Conservation (phyloP, 2,888 invertebrate genomes). For the Prosapia bicincta region DNA sequence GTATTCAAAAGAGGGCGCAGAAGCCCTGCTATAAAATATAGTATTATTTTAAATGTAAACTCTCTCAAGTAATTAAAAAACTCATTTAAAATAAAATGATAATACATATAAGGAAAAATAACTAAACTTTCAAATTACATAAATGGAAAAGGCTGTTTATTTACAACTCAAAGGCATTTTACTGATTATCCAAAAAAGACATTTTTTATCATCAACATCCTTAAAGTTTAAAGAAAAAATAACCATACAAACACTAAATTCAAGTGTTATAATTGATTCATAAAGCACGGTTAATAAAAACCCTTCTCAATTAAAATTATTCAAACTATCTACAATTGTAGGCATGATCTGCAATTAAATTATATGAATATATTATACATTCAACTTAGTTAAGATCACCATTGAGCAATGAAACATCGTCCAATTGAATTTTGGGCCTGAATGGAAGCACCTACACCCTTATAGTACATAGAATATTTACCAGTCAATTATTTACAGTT, state of each 20-base stretch:
- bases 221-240: conserved; percentile 17
- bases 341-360: conserved; percentile 1
- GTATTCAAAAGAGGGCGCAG: too few species aligned
- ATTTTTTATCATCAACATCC: conserved; percentile 21
- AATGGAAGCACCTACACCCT: conserved; percentile 20
- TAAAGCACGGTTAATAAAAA: neutral
- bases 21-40: too few species aligned
- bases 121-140: conserved; percentile 12
- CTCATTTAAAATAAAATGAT: too few species aligned
- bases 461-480: neutral
- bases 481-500: neutral
- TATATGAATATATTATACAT: neutral
- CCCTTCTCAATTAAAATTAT: neutral
- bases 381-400: conserved; percentile 9
- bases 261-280: neutral
- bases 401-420: conserved; percentile 24
- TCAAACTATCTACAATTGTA: conserved; percentile 27
- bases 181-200: conserved; percentile 27
- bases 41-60: too few species aligned
- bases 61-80: too few species aligned
- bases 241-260: neutral
- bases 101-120: too few species aligned
- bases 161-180: conserved; percentile 27
- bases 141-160: conserved; percentile 29
- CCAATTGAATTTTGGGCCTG: conserved; percentile 8